Conservation (phyloP, 2,888 invertebrate genomes). For the Drosophila hamatofila region DNA sequence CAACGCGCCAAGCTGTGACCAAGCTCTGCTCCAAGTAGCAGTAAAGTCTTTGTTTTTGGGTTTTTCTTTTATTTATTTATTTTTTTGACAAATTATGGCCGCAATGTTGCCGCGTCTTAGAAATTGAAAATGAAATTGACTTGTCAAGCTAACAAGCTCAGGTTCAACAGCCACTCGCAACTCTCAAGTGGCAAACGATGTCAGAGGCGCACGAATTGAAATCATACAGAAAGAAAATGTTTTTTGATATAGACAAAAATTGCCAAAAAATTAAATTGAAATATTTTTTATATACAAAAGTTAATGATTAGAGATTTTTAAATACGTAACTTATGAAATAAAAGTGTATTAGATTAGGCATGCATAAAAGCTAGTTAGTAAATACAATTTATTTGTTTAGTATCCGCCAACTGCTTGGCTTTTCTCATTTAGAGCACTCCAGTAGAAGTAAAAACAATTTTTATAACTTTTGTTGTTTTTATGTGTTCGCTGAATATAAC, state of each 20-base stretch:
- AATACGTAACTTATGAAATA: too few species aligned
- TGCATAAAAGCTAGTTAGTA: too few species aligned
- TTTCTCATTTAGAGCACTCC: too few species aligned
- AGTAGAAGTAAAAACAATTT: too few species aligned
- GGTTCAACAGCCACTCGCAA: conserved; percentile 26
- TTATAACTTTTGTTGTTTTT: too few species aligned
- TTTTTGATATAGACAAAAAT: not conserved
- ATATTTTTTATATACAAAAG: too few species aligned
- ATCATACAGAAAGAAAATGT: conserved; percentile 13
- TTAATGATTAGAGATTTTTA: too few species aligned
- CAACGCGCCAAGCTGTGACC: conserved; percentile 50
- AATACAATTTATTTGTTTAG: too few species aligned
- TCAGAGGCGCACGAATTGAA: conserved; percentile 16
- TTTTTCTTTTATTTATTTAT: conserved; percentile 4
- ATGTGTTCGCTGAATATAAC: too few species aligned
- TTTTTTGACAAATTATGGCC: conserved; percentile 75
- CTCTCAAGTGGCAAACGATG: conserved; percentile 57
- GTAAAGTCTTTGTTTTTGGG: conserved; percentile 15
- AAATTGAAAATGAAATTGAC: conserved; percentile 78
- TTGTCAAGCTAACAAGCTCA: conserved; percentile 71
- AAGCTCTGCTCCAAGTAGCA: conserved; percentile 5
- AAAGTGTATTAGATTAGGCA: too few species aligned
- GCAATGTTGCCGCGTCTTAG: conserved; percentile 58
- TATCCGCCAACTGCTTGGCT: too few species aligned
- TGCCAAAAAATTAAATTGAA: not conserved